phyloP scores from a whole-genome alignment of 1,140 invertebrate genomes.

The Asobara japonica region DNA sequence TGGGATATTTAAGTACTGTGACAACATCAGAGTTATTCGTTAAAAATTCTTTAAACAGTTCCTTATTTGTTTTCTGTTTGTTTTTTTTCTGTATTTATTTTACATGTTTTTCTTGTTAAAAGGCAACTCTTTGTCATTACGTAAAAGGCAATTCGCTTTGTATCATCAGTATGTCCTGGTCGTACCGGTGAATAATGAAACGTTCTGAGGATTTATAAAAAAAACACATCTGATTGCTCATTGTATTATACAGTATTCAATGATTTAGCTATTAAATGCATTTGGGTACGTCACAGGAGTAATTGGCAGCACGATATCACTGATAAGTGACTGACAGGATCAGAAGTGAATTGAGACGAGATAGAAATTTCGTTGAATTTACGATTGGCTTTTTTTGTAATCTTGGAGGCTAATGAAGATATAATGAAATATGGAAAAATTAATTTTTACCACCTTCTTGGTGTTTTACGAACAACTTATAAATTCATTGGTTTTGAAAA shows the following conservation, averaged over 20 bases:
- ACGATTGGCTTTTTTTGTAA: too few relatives aligned
- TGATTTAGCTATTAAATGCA: slow-evolving; percentile 26
- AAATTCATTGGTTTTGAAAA: too few relatives aligned
- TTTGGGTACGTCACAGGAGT: slow-evolving; percentile 60
- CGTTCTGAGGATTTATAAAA: slow-evolving; percentile 39
- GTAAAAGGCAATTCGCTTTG: slow-evolving; percentile 66
- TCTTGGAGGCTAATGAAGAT: too few relatives aligned
- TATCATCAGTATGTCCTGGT: slow-evolving; percentile 64
- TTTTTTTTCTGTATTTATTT: slow-evolving; percentile 42
- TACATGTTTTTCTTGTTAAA: slow-evolving; percentile 60
- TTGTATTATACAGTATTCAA: slow-evolving; percentile 19
- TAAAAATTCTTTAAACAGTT: slow-evolving; percentile 23
- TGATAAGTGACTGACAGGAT: not conserved
- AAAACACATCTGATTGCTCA: not conserved
- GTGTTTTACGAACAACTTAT: too few relatives aligned
- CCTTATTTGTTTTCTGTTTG: slow-evolving; percentile 21
- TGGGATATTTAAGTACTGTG: slow-evolving; percentile 13
- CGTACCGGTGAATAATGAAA: too few relatives aligned
- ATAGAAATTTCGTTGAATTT: too few relatives aligned
- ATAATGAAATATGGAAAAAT: too few relatives aligned
- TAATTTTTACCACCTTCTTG: too few relatives aligned
- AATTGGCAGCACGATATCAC: slow-evolving; percentile 55
- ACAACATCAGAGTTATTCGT: slow-evolving; percentile 11
- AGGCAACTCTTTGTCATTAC: slow-evolving; percentile 66
- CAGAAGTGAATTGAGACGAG: too few relatives aligned